Percentiles rank a stretch among this genome's conserved stretches.
These are phyloP conservation scores for Acrossocheilus fasciatus DNA, from an alignment of 2,797 vertebrate species.

Conservation along the genomic window DNA sequence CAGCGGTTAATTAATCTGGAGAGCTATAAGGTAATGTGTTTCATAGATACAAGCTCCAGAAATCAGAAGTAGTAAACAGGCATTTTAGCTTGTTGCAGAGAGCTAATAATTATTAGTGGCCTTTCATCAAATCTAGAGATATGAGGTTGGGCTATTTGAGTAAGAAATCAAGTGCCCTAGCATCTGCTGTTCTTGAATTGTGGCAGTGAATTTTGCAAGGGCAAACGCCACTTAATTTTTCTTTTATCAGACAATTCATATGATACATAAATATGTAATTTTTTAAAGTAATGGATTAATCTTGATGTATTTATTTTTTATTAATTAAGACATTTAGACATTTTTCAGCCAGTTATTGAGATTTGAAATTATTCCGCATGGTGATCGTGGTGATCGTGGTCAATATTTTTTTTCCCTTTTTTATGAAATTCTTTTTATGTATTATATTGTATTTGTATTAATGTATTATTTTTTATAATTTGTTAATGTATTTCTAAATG, in stretches of 20 bases:
- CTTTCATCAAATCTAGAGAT: neutral
- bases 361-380: neutral
- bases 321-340: neutral
- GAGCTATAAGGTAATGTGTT: slow-evolving; percentile 3
- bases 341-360: neutral
- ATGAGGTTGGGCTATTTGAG: neutral
- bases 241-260: neutral
- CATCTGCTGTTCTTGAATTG: neutral
- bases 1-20: slow-evolving; percentile 43
- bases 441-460: neutral
- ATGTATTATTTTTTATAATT: neutral
- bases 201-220: neutral
- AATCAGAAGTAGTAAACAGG: neutral
- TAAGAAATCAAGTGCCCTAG: neutral
- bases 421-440: too few species aligned
- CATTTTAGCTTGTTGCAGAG: neutral
- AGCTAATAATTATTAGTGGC: neutral
- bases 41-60: neutral
- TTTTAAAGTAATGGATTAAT: neutral
- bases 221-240: neutral
- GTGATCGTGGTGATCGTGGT: neutral
- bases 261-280: too few species aligned
- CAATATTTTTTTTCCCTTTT: neutral
- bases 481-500: neutral
- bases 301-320: neutral